A percentile compares a stretch with the other conserved stretches of the same genome.
Conservation (phyloP, 2,888 invertebrate species). For the Metallyticus violacea region DNA sequence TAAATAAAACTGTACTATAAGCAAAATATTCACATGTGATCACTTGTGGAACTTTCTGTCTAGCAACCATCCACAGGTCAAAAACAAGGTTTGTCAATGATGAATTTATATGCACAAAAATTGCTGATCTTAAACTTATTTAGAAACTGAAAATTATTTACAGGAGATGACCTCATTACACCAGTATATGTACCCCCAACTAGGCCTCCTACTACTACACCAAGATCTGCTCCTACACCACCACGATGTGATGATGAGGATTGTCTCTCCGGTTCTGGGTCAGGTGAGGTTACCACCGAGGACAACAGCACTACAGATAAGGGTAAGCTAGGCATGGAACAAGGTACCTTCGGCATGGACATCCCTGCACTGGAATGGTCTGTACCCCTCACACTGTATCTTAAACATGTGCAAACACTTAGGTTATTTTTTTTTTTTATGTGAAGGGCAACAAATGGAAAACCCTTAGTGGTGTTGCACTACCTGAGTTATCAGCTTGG, state of each 20-base stretch:
- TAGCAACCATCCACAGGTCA: no score
- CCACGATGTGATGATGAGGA: constrained; percentile 75
- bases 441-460: background rate
- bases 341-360: background rate
- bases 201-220: constrained; percentile 55
- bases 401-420: background rate
- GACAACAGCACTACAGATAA: constrained; percentile 54
- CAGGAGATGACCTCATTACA: constrained; percentile 80
- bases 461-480: background rate
- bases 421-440: no score
- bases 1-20: no score
- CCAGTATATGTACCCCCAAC: constrained; percentile 87
- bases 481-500: background rate
- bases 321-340: constrained; percentile 42
- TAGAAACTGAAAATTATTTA: constrained; percentile 3
- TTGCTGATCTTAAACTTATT: no score
- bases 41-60: no score
- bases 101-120: no score
- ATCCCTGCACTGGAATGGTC: background rate
- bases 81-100: no score
- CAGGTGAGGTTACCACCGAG: constrained; percentile 70
- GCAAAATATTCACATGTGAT: no score
- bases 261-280: constrained; percentile 78
- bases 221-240: constrained; percentile 47
- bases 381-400: background rate